These are phyloP conservation scores for Epicampocera succincta DNA, from an alignment of 2,888 invertebrate genomes.

Conservation along the genomic window DNA sequence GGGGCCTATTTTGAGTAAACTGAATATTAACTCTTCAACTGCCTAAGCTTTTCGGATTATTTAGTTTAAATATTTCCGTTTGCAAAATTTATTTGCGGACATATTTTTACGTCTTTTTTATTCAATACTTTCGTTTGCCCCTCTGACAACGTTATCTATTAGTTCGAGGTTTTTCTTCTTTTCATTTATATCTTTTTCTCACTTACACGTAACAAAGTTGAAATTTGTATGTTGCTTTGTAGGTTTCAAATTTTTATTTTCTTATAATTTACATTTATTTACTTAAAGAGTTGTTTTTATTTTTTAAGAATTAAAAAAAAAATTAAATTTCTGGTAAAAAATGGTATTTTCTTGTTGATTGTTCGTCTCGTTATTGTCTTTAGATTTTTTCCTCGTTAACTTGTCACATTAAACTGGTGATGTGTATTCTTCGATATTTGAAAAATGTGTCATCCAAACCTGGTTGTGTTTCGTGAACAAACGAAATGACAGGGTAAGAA, in stretches of 20 bases:
- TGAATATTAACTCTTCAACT: too few species aligned
- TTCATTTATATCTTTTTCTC: conserved; percentile 47
- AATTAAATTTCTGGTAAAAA: conserved; percentile 43
- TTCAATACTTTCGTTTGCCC: conserved; percentile 36
- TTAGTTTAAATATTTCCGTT: conserved; percentile 6
- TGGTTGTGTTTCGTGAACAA: background rate
- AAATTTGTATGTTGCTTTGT: conserved; percentile 4
- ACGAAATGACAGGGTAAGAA: conserved; percentile 2
- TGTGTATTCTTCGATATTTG: conserved; percentile 14
- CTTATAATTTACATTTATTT: conserved; percentile 1
- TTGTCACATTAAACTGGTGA: conserved; percentile 39
- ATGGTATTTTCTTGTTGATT: conserved; percentile 65
- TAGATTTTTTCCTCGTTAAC: conserved; percentile 52
- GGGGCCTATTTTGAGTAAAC: too few species aligned
- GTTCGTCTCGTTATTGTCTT: conserved; percentile 63
- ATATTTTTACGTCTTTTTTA: conserved; percentile 32
- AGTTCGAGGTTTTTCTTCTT: conserved; percentile 8
- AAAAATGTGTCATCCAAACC: conserved; percentile 1
- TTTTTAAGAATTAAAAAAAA: conserved; percentile 25
- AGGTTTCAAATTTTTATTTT: conserved; percentile 2
- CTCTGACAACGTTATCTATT: background rate
- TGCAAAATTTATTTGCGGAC: background rate
- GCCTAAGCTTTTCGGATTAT: too few species aligned
- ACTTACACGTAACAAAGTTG: conserved; percentile 59
- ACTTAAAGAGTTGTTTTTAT: conserved; percentile 17